Base-by-base conservation (phyloP, 1,140 invertebrate species). In the Drosophila guanche region DNA sequence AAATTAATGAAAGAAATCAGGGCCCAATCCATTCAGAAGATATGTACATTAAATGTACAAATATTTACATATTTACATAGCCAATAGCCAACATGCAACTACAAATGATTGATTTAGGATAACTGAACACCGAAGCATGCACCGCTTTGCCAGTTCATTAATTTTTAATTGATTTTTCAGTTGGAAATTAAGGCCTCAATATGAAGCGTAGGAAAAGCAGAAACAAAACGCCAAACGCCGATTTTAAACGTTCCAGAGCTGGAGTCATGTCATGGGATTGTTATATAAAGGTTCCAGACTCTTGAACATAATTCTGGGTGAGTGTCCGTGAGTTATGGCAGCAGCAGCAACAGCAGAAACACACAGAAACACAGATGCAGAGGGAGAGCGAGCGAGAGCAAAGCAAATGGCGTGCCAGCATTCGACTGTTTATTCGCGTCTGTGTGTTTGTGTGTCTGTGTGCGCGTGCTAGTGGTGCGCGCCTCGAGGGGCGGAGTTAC, bases 221-320 rank as follows among this genome's bases (percentile, higher is more conserved):
- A 81, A 90, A 84, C 70, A 88, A 88, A 69, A 65, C 50, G 33
- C 48, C 54, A 56, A 79, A 41, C 41, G 41, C 65, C 61, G 62
- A 73, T 57, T 50, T 78, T 58, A 63, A 89, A 76, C 65, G 47
- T 68, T 57, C 67, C 69, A 74, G 72, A 74, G 69, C 68, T 90
- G 83, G 80, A 90, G 84, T 88, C 89, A 91, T 91, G 90, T 90
- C 90, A 91, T 91, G 90, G 90, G 90, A 91, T 91, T 91, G 85
- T 81, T 91, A 90, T 89, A 90, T 91, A 91, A 91, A 90, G 55
- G 90, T 90, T 90, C 90, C 90, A 90, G 90, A 90, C 90, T 91
- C 90, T 90, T 91, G 90, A 91, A 90, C 80, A 85, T 78, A 90
- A 91, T 90, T 91, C 90, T 91, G 90, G 90, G 90, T 91, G 66